Conservation (phyloP, 2,888 invertebrate species). For the Lasioglossum oenotherae region DNA sequence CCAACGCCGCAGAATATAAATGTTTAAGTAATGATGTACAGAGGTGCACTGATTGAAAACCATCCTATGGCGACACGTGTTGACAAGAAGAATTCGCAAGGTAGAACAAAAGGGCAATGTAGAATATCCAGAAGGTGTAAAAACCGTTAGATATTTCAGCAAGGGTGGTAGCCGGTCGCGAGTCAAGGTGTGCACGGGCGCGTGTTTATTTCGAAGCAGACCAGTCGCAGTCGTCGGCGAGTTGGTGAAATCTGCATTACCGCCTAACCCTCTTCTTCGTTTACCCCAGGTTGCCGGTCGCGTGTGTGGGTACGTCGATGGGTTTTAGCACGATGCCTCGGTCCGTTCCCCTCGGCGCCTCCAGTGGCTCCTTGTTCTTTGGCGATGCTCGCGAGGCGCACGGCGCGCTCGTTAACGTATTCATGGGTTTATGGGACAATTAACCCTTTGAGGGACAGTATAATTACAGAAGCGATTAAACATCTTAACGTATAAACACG, state of each 20-base stretch:
- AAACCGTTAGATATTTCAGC: not conserved
- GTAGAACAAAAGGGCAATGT: not conserved
- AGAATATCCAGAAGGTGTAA: not conserved
- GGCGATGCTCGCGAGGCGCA: constrained; percentile 67
- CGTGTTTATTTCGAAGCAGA: constrained; percentile 5
- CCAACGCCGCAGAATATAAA: too few relatives aligned
- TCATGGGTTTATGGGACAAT: constrained; percentile 84
- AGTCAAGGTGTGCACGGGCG: not conserved
- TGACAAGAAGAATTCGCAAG: too few relatives aligned
- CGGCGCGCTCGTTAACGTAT: constrained; percentile 82
- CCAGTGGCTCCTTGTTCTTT: constrained; percentile 64
- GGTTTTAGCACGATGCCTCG: constrained; percentile 31
- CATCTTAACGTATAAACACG: constrained; percentile 84
- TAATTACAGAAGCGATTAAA: constrained; percentile 84
- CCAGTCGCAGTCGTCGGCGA: constrained; percentile 1
- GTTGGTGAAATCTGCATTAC: constrained; percentile 39
- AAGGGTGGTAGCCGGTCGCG: not conserved
- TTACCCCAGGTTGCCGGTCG: constrained; percentile 1
- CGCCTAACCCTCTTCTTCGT: constrained; percentile 14
- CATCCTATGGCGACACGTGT: too few relatives aligned
- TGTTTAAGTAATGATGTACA: too few relatives aligned
- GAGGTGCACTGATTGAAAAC: too few relatives aligned
- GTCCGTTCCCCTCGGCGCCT: constrained; percentile 25
- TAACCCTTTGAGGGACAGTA: constrained; percentile 85
- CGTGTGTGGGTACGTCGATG: constrained; percentile 40